Conservation (phyloP, 2,113 vertebrate genomes). For the Callocephalon fimbriatum region DNA sequence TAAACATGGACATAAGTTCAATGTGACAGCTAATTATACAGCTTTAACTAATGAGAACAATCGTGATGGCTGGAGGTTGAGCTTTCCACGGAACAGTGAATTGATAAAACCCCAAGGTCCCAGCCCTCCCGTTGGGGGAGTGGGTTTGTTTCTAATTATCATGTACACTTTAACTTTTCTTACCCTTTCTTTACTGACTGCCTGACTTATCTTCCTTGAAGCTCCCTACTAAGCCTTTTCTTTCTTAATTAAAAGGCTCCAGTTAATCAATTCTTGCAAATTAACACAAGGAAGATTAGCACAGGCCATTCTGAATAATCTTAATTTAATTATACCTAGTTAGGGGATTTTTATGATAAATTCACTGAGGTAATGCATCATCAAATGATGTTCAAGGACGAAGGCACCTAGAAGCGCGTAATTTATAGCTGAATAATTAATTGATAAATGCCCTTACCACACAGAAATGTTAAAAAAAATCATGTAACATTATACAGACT, state of each 20-base stretch:
- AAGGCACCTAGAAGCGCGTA: neutral
- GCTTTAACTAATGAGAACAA: constrained; percentile 26
- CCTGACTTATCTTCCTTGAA: constrained; percentile 46
- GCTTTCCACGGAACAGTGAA: neutral
- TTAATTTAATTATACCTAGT: constrained; percentile 53
- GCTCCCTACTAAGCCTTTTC: constrained; percentile 38
- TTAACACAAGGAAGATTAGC: constrained; percentile 45
- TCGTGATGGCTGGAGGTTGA: neutral
- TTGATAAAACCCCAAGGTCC: neutral
- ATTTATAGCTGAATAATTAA: neutral
- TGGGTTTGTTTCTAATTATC: constrained; percentile 41
- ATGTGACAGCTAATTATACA: constrained; percentile 51
- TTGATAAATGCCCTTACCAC: neutral
- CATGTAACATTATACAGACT: neutral
- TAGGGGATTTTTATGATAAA: neutral
- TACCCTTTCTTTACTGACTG: constrained; percentile 34
- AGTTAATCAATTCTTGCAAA: constrained; percentile 57
- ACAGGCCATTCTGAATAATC: constrained; percentile 39
- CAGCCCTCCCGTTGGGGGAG: neutral
- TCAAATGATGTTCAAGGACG: neutral
- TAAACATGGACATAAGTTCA: constrained; percentile 20
- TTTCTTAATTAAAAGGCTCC: constrained; percentile 56
- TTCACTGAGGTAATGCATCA: neutral
- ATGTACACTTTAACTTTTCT: constrained; percentile 31
- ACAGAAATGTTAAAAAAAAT: neutral